Evolutionary conservation across 2,797 vertebrate species (phyloP), one percentile per base, ranked within the genome.

Genomic region (Amblyraja radiata): DNA sequence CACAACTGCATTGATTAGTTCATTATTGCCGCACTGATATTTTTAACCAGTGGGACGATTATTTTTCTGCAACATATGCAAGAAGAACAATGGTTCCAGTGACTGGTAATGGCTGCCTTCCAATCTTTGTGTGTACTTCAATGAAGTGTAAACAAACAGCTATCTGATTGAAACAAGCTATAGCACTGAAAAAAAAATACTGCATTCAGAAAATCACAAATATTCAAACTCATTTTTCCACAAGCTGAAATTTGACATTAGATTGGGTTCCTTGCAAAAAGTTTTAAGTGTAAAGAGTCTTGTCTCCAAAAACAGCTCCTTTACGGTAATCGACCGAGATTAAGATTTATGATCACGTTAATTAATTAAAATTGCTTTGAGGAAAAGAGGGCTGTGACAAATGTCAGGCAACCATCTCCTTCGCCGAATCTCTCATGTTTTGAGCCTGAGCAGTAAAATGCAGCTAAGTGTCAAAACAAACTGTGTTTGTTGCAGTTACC

Each of bases 51-150:
- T 86, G 94, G n/a, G 21, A 0, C 94, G 93, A 93, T 94, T 95
- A 94, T 93, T 94, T 93, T 93, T 93, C 93, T 91, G 76, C 93
- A 94, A 95, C 93, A 93, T 94, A 93, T 68, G 7, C 80, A 94
- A 93, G 77, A 94, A 94, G 94, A 95, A 95, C 95, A 94, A 95
- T 94, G 94, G 94, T 93, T 93, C 94, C 21, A 79, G 95, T 94
- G 95, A 95, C 94, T 96, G 94, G 95, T 94, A 94, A 96, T 96
- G 94, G 95, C 95, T 95, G 95, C 94, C 94, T 95, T 95, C 95
- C 96, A 95, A 95, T 95, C 93, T 93, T 95, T 93, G 94, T 94
- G 95, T 94, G 94, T 95, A 96, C 95, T 95, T 95, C 95, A 95
- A 93, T 94, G 93, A 93, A 94, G 94, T 94, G 95, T 94, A 95